These are phyloP conservation scores for Drosophila ananassae DNA, from an alignment of 1,140 invertebrate species.

Conservation along the genomic window DNA sequence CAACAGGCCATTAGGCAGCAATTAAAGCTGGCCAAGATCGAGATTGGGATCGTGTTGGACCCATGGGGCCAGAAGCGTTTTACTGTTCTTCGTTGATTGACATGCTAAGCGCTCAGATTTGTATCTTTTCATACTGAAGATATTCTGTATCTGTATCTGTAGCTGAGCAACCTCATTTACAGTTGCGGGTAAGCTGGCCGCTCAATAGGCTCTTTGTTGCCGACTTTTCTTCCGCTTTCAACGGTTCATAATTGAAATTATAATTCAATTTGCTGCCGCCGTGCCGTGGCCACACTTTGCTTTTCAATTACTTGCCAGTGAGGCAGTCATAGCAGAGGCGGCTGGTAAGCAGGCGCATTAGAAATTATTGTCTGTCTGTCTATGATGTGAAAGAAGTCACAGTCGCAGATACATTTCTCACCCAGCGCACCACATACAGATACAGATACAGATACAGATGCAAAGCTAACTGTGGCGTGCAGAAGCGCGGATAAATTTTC, in stretches of 20 bases:
- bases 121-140: slow-evolving; percentile 21
- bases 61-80: slow-evolving; percentile 58
- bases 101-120: slow-evolving; percentile 48
- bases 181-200: slow-evolving; percentile 44
- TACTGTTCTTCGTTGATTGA: slow-evolving; percentile 74
- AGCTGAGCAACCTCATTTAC: slow-evolving; percentile 70
- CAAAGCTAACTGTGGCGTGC: slow-evolving; percentile 52
- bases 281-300: slow-evolving; percentile 62
- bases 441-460: slow-evolving; percentile 24
- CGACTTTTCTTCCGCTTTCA: slow-evolving; percentile 78
- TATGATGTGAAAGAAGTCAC: slow-evolving; percentile 21
- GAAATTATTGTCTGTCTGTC: slow-evolving; percentile 52
- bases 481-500: slow-evolving; percentile 66
- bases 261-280: slow-evolving; percentile 69
- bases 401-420: slow-evolving; percentile 60
- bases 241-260: slow-evolving; percentile 81
- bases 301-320: slow-evolving; percentile 70
- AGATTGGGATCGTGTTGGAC: slow-evolving; percentile 35
- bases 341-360: slow-evolving; percentile 39
- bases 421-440: slow-evolving; percentile 33
- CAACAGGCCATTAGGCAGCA: slow-evolving; percentile 37
- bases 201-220: slow-evolving; percentile 70
- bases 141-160: slow-evolving; percentile 30
- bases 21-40: slow-evolving; percentile 63
- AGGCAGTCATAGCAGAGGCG: background rate